Percentiles rank a stretch among this genome's conserved stretches.
Conservation (phyloP, 2,888 invertebrate genomes). For the Antheraea yamamai region DNA sequence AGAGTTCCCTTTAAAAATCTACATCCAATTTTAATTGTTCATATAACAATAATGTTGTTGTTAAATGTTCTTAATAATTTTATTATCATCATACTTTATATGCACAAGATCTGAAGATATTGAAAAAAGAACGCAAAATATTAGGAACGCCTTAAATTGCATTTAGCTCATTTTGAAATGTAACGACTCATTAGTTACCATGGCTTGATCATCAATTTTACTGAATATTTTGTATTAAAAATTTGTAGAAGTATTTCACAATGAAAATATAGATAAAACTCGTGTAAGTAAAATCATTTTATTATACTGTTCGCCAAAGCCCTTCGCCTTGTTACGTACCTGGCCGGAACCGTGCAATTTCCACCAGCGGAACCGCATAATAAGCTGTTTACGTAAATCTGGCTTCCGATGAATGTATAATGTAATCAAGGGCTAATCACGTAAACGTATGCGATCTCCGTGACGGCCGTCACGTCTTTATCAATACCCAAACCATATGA, state of each 20-base stretch:
- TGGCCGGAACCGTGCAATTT: slow-evolving; percentile 47
- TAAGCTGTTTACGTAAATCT: slow-evolving; percentile 70
- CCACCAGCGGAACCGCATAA: slow-evolving; percentile 52
- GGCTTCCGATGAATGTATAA: slow-evolving; percentile 73
- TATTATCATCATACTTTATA: no score
- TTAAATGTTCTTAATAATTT: no score
- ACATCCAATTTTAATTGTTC: no score
- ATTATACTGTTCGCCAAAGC: not conserved
- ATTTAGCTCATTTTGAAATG: no score
- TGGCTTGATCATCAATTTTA: no score
- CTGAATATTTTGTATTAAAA: not conserved
- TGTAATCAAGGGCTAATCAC: slow-evolving; percentile 66
- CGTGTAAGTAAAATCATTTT: not conserved
- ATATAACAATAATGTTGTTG: no score
- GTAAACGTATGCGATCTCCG: slow-evolving; percentile 44
- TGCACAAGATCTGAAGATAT: no score
- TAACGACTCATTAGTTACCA: no score
- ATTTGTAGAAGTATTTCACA: not conserved
- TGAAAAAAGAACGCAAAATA: no score
- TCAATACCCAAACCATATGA: slow-evolving; percentile 28
- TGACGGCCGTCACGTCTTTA: slow-evolving; percentile 23
- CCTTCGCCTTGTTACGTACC: slow-evolving; percentile 30
- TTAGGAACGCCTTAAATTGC: no score
- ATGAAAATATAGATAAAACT: not conserved
- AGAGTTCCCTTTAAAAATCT: no score